phyloP scores from a whole-genome alignment of 2,797 vertebrate species.

The Tokudaia tokunoshimensis region DNA sequence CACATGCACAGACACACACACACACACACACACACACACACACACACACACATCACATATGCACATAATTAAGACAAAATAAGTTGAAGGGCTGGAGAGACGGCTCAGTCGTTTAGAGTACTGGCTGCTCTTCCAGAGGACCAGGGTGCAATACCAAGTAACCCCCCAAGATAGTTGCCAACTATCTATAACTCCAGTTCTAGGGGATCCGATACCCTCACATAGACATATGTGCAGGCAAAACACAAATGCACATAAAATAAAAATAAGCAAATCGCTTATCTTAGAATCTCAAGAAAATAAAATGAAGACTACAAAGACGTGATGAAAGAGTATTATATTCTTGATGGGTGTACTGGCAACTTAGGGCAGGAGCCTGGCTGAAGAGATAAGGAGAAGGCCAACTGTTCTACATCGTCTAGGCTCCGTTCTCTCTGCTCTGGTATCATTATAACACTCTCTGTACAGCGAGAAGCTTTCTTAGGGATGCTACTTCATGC shows the following conservation, averaged over 20 bases:
- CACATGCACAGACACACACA: background rate
- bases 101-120: background rate
- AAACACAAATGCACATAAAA: background rate
- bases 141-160: background rate
- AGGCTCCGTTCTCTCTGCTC: background rate
- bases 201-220: background rate
- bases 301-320: background rate
- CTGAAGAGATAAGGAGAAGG: background rate
- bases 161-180: no score
- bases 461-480: background rate
- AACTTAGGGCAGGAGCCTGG: background rate
- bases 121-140: background rate
- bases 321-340: background rate
- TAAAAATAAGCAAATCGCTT: no score
- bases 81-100: background rate
- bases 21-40: background rate
- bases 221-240: background rate
- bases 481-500: rapidly evolving
- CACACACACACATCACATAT: background rate
- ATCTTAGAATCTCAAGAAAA: background rate
- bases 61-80: background rate
- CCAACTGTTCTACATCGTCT: rapidly evolving
- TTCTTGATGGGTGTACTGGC: background rate
- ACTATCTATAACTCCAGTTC: background rate
- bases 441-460: rapidly evolving